phyloP scores from a whole-genome alignment of 2,888 invertebrate genomes.

The Pomacea canaliculata region DNA sequence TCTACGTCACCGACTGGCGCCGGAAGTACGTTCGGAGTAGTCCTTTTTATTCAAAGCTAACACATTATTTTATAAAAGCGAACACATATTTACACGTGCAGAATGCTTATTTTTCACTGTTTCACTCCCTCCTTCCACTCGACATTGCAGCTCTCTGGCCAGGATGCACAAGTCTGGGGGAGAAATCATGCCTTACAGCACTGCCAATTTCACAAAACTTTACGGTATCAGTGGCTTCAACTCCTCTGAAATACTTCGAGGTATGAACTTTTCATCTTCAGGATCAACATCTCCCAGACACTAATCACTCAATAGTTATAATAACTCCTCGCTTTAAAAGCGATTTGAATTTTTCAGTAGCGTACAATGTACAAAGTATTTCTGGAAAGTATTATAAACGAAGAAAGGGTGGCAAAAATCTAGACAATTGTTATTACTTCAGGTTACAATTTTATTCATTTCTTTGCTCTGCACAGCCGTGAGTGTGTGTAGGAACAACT shows the following conservation, averaged over 20 bases:
- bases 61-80: background rate
- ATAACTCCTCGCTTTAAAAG: too few relatives aligned
- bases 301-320: too few relatives aligned
- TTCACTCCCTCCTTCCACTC: too few relatives aligned
- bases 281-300: too few relatives aligned
- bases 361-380: too few relatives aligned
- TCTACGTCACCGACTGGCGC: slow-evolving; percentile 65
- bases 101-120: too few relatives aligned
- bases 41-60: background rate
- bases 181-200: slow-evolving; percentile 45
- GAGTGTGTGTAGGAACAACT: slow-evolving; percentile 39
- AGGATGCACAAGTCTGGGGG: slow-evolving; percentile 48
- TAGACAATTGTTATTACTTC: too few relatives aligned
- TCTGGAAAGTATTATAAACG: too few relatives aligned
- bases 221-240: slow-evolving; percentile 62
- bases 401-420: too few relatives aligned
- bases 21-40: slow-evolving; percentile 51
- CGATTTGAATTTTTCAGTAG: too few relatives aligned
- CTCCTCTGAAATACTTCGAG: slow-evolving; percentile 41
- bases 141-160: slow-evolving; percentile 39
- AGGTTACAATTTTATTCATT: too few relatives aligned
- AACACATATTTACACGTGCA: too few relatives aligned
- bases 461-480: slow-evolving; percentile 33
- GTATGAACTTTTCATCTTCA: slow-evolving; percentile 29
- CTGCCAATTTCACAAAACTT: slow-evolving; percentile 52